These are phyloP conservation scores for Podarcis cretensis DNA, from an alignment of 2,113 vertebrate genomes.

Conservation along the genomic window DNA sequence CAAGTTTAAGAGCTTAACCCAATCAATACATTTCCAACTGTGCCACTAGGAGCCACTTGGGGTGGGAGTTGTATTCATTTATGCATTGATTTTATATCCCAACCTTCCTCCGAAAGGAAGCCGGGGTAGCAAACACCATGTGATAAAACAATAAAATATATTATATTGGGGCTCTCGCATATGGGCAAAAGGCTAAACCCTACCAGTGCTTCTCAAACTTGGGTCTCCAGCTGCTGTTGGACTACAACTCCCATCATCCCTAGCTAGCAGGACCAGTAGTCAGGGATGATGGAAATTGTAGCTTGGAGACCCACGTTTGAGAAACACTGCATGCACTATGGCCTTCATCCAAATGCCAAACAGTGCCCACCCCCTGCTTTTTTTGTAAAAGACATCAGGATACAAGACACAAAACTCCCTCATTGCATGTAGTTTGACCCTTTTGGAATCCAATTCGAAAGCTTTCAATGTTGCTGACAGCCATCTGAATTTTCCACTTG, in stretches of 20 bases:
- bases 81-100: too few species aligned
- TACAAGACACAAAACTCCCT: neutral
- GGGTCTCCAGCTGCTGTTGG: too few species aligned
- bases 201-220: too few species aligned
- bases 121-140: too few species aligned
- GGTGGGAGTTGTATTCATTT: too few species aligned
- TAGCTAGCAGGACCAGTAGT: too few species aligned
- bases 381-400: neutral
- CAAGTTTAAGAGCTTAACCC: neutral
- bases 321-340: neutral
- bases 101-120: too few species aligned
- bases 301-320: too few species aligned
- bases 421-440: neutral
- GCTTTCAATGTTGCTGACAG: neutral
- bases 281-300: too few species aligned
- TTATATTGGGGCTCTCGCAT: neutral
- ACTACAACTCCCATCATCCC: too few species aligned
- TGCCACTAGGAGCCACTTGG: neutral
- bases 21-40: neutral
- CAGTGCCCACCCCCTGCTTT: neutral
- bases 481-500: neutral
- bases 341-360: neutral
- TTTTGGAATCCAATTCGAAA: neutral
- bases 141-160: too few species aligned
- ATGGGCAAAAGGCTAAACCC: neutral